Conservation (phyloP, 1,140 invertebrate genomes). For the Drosophila littoralis region DNA sequence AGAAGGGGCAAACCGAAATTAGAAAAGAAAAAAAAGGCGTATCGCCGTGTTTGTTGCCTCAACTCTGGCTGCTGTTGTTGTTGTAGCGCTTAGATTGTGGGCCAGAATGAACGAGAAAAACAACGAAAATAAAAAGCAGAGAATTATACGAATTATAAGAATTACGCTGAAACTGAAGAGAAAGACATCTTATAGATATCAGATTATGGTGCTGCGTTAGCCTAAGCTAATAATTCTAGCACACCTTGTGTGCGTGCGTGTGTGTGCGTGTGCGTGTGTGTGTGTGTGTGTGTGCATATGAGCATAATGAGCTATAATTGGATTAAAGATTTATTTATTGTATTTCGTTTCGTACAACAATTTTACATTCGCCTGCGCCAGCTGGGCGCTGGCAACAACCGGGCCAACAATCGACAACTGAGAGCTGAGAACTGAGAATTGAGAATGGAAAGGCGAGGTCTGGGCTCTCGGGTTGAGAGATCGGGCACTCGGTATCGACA, state of each 20-base stretch:
- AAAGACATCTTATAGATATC: conserved; percentile 75
- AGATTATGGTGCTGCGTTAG: conserved; percentile 73
- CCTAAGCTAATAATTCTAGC: conserved; percentile 72
- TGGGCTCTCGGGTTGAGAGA: not conserved
- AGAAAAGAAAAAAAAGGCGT: conserved; percentile 68
- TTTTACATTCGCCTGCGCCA: conserved; percentile 49
- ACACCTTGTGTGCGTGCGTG: not conserved
- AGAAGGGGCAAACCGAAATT: conserved; percentile 54
- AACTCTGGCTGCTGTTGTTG: conserved; percentile 30
- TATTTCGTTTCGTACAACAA: conserved; percentile 53
- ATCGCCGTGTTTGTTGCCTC: conserved; percentile 36
- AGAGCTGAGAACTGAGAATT: conserved; percentile 13
- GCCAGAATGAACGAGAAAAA: conserved; percentile 38
- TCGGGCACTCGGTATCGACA: conserved; percentile 27
- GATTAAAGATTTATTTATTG: conserved; percentile 79
- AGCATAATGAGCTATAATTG: conserved; percentile 82
- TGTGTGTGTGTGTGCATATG: conserved; percentile 68
- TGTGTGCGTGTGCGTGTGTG: conserved; percentile 17
- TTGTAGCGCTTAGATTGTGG: conserved; percentile 48
- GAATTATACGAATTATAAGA: conserved; percentile 77
- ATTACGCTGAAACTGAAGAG: conserved; percentile 68
- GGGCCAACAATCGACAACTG: not conserved
- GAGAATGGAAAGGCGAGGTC: conserved; percentile 2
- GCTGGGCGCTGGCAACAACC: conserved; percentile 10
- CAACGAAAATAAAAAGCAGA: conserved; percentile 25